Conservation (phyloP, 2,888 invertebrate genomes). For the Trisateles emortualis region DNA sequence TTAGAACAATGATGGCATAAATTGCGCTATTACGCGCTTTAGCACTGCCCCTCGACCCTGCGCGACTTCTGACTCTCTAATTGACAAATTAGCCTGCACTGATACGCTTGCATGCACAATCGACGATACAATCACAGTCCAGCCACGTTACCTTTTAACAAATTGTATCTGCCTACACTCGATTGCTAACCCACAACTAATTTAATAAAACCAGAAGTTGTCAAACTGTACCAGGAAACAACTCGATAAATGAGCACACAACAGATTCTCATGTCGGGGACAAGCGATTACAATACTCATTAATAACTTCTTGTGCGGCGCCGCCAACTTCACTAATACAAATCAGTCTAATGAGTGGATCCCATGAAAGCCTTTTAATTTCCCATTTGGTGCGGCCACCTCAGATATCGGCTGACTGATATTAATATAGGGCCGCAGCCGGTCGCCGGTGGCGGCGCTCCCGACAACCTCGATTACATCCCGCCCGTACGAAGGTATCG, state of each 20-base stretch:
- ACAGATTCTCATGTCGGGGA: conserved; percentile 70
- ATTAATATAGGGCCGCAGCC: conserved; percentile 77
- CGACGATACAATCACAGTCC: conserved; percentile 60
- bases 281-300: conserved; percentile 76
- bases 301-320: conserved; percentile 80
- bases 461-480: conserved; percentile 76
- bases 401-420: conserved; percentile 80
- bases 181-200: conserved; percentile 41
- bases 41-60: conserved; percentile 73
- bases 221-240: conserved; percentile 53
- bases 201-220: conserved; percentile 57
- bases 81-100: conserved; percentile 74
- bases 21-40: conserved; percentile 83
- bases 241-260: conserved; percentile 69
- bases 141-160: conserved; percentile 46
- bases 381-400: conserved; percentile 82
- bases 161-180: conserved; percentile 47
- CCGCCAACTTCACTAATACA: conserved; percentile 72
- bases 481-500: conserved; percentile 67
- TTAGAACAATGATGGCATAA: conserved; percentile 86
- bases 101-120: conserved; percentile 71
- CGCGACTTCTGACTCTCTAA: conserved; percentile 66
- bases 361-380: conserved; percentile 86
- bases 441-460: conserved; percentile 74
- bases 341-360: conserved; percentile 83